Base-by-base conservation (phyloP, 2,888 invertebrate species). In the Epicampocera succincta region DNA sequence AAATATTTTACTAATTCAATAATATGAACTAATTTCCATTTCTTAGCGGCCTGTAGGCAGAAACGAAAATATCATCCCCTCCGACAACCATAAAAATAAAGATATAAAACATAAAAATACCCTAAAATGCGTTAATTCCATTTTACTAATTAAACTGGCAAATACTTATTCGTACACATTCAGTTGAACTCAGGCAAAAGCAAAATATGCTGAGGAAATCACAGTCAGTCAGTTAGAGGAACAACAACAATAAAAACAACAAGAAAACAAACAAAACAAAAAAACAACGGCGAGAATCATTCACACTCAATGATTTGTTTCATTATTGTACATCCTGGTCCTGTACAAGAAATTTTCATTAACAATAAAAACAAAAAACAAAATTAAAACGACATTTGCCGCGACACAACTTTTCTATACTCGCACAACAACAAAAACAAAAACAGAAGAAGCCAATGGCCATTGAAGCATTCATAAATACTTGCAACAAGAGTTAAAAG, bases 271-370 rank as follows among this genome's bases (percentile, higher is more conserved):
- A 65, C 46, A 65, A 68, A 60, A 44, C 46, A 65, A 56, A 48
- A 73, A 58, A 65, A 78, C 69, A 74, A 75, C 60, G 71, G 74
- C 74, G 82, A 75, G 78, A 82, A 82, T 87, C 87, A 87, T 88
- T 88, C 88, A 88, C 88, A 89, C 88, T 89, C 89, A 87, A 88
- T 88, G 89, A 88, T 88, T 88, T 89, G 88, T 88, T 89, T 88
- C 88, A 89, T 88, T 87, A 88, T 87, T 87, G 29, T 29, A 19
- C 29, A 58, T 69, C 38, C 54, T 54, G 52, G 29, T 46, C n/a
- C n/a, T 11, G 60, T 50, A 89, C 89, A 88, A 88, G 89, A 88
- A 89, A 89, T 89, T 88, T 88, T 89, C 89, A 89, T 89, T 89
- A 89, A 88, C 89, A 87, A 87, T 87, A 86, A 86, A 88, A 88